Percentiles rank a stretch among this genome's conserved stretches.
phyloP scores from a whole-genome alignment of 2,113 vertebrate species.

The Eretmochelys imbricata region DNA sequence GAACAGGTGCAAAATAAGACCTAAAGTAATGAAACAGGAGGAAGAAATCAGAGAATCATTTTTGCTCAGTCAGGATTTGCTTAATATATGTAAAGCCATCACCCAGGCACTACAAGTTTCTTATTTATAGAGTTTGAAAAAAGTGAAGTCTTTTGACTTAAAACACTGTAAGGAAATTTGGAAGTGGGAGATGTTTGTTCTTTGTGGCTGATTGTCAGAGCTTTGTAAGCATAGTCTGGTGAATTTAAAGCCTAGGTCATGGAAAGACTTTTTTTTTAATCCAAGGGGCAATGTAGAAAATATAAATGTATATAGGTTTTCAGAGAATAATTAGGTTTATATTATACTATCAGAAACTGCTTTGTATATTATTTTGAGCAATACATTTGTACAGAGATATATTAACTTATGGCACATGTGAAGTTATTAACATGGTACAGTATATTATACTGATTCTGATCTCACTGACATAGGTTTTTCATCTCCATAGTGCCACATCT shows the following conservation, averaged over 20 bases:
- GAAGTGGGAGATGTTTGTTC: background rate
- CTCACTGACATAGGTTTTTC: background rate
- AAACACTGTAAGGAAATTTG: background rate
- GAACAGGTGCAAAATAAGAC: conserved; percentile 57
- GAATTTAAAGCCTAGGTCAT: background rate
- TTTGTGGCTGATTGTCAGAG: background rate
- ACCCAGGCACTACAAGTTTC: conserved; percentile 16
- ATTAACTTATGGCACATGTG: too few species aligned
- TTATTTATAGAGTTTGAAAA: background rate
- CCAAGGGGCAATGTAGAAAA: background rate
- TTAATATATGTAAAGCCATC: conserved; percentile 12
- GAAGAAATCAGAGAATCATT: conserved; percentile 45
- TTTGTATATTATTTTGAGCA: background rate
- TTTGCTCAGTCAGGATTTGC: conserved; percentile 33
- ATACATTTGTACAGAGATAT: background rate
- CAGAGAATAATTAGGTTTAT: background rate
- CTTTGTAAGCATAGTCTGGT: background rate
- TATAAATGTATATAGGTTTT: background rate
- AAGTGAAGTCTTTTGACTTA: background rate
- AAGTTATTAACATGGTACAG: background rate
- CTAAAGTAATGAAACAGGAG: conserved; percentile 28
- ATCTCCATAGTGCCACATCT: background rate
- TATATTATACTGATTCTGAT: background rate
- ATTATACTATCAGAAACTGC: background rate
- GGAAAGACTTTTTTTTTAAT: background rate